Evolutionary conservation across 2,888 invertebrate species (phyloP), one percentile per base, ranked within the genome.

Genomic region (Geophilus truncorum): DNA sequence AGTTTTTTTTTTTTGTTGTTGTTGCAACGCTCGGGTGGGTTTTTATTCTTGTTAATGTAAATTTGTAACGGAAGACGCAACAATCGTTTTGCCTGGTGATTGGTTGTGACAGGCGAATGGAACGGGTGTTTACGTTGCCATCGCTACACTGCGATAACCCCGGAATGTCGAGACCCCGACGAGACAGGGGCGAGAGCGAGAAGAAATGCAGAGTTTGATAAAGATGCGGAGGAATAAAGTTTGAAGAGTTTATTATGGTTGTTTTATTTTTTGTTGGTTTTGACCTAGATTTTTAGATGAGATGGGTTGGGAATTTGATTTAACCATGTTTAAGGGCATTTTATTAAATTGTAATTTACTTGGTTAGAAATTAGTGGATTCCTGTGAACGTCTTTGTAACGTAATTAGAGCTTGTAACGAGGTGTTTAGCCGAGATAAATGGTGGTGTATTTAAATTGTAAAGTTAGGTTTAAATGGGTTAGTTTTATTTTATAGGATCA

Each of bases 21-120:
- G 4, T 7, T 45, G 45, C 45, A 45, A n/a, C 62, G 62, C 25
- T 62, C 62, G 25, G 28, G 23, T 62, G 62, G 25, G 0, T 7
- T 28, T 62, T 62, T 62, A 62, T 62, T 62, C 62, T 25, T 62
- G 23, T 62, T 62, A 25, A 62, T 62, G 62, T 23, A 62, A 62
- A 62, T 62, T 62, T 28, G 62, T 62, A 62, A 62, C 45, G 62
- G 25, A 62, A 62, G 62, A 62, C 62, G 28, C 23, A 62, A 62
- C 62, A 23, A 23, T 62, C 62, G 25, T 62, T 62, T 28, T 62
- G 25, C 23, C 62, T 28, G 12, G 25, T 15, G 62, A 62, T 62
- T 62, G 62, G 62, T 10, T 62, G 62, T 62, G 62, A 62, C 62
- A 62, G 62, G 28, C 23, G 25, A 45, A 28, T 23, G 28, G 62